phyloP scores from a whole-genome alignment of 2,113 vertebrate species.

The Lepidothrix coronata region DNA sequence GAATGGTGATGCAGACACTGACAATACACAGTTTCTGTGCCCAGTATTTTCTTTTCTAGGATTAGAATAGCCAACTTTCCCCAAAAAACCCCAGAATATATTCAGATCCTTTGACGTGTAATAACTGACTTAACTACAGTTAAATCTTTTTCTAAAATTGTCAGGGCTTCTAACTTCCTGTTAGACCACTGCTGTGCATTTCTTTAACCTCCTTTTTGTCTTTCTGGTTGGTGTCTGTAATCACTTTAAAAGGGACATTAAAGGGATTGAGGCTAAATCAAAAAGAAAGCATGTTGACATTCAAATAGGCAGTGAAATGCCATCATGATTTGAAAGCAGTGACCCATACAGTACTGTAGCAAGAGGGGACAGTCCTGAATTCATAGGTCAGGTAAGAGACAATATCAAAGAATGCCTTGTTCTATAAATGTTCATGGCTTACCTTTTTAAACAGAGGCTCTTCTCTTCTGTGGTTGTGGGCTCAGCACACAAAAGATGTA shows the following conservation, averaged over 20 bases:
- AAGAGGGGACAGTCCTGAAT: conserved; percentile 51
- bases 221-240: conserved; percentile 54
- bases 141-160: background rate
- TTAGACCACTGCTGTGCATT: conserved; percentile 23
- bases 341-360: conserved; percentile 43
- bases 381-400: conserved; percentile 51
- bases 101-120: background rate
- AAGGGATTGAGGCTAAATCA: conserved; percentile 60
- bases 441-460: conserved; percentile 33
- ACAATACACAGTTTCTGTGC: background rate
- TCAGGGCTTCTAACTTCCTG: background rate
- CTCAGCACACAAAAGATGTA: conserved; percentile 3
- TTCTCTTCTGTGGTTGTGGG: conserved; percentile 60
- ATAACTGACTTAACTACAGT: background rate
- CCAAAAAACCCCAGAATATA: background rate
- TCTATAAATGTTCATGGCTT: conserved; percentile 34
- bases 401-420: conserved; percentile 46
- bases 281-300: conserved; percentile 53
- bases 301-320: conserved; percentile 58
- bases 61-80: background rate
- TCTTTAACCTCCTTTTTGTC: conserved; percentile 59
- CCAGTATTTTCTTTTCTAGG: background rate
- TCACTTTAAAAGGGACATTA: conserved; percentile 48
- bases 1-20: conserved; percentile 8
- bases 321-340: conserved; percentile 56